Conservation (phyloP, 2,113 vertebrate genomes). For the Paramisgurnus dabryanus region DNA sequence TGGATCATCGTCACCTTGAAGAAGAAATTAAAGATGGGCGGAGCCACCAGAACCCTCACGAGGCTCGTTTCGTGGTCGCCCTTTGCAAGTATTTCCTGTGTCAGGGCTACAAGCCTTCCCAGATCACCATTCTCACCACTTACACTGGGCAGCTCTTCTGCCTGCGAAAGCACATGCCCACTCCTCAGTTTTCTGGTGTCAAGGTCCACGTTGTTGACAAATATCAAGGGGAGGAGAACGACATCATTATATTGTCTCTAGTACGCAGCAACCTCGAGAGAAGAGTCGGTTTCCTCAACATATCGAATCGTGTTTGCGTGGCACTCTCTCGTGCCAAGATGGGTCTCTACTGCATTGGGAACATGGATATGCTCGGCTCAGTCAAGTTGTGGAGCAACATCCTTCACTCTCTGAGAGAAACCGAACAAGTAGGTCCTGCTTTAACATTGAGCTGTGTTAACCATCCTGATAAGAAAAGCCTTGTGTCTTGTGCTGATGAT, state of each 20-base stretch:
- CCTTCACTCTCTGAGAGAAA: conserved; percentile 79
- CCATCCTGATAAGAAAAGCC: conserved; percentile 79
- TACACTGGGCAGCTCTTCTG: conserved; percentile 90
- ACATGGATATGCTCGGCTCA: conserved; percentile 81
- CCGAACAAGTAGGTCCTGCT: conserved; percentile 70
- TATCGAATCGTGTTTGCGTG: conserved; percentile 89
- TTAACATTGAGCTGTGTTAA: conserved; percentile 88
- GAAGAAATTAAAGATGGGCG: conserved; percentile 84
- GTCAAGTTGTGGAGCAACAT: conserved; percentile 88
- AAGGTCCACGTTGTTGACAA: conserved; percentile 95
- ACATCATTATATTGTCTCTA: conserved; percentile 89
- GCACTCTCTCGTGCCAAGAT: conserved; percentile 93
- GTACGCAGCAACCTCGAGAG: conserved; percentile 86
- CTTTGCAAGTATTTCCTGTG: conserved; percentile 85
- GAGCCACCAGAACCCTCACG: conserved; percentile 88
- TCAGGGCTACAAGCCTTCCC: conserved; percentile 87
- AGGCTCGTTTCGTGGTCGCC: conserved; percentile 86
- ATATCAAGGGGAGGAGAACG: conserved; percentile 96
- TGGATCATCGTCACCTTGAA: conserved; percentile 83
- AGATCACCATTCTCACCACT: conserved; percentile 95
- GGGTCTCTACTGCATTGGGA: conserved; percentile 88
- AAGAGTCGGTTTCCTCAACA: conserved; percentile 87
- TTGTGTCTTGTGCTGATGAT: conserved; percentile 75
- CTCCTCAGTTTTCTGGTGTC: conserved; percentile 78
- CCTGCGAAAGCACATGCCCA: conserved; percentile 84